A percentile compares a stretch with the other conserved stretches of the same genome.
These are phyloP conservation scores for Cuniculus paca DNA, from an alignment of 2,797 vertebrate genomes.

Conservation along the genomic window DNA sequence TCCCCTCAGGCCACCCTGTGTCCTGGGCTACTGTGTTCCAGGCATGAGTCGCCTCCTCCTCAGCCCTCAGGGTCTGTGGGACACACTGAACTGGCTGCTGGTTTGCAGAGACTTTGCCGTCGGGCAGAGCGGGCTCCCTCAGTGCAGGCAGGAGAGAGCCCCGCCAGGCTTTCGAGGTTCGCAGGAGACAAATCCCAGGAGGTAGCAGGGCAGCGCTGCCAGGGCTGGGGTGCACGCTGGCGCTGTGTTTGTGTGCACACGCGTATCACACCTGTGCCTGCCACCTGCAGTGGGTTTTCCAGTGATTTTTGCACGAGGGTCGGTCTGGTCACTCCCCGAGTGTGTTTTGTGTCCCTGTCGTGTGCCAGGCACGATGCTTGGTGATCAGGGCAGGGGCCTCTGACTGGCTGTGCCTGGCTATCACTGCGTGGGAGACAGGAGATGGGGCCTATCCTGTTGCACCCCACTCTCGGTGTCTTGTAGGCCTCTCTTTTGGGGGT, in stretches of 20 bases:
- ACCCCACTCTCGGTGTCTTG: neutral
- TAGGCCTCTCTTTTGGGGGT: neutral
- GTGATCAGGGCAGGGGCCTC: neutral
- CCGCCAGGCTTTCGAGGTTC: neutral
- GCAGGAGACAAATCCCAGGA: neutral
- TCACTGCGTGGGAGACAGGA: fast-evolving
- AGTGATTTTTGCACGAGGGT: neutral
- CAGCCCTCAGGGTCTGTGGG: neutral
- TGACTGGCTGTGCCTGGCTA: neutral
- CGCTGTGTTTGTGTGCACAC: neutral
- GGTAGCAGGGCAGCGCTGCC: fast-evolving
- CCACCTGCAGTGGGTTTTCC: neutral
- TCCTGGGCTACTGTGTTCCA: too few species aligned
- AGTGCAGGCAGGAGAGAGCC: fast-evolving
- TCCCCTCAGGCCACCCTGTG: too few species aligned
- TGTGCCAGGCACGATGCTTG: fast-evolving
- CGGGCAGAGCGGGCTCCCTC: fast-evolving
- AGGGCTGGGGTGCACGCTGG: neutral
- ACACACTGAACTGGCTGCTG: neutral
- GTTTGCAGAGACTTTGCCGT: neutral
- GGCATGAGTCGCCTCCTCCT: fast-evolving
- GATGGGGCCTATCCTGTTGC: neutral
- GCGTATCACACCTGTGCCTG: neutral
- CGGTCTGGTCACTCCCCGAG: fast-evolving
- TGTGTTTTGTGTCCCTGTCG: neutral